Conservation (phyloP, 2,113 vertebrate genomes). For the Dolichallabes microphthalmus region DNA sequence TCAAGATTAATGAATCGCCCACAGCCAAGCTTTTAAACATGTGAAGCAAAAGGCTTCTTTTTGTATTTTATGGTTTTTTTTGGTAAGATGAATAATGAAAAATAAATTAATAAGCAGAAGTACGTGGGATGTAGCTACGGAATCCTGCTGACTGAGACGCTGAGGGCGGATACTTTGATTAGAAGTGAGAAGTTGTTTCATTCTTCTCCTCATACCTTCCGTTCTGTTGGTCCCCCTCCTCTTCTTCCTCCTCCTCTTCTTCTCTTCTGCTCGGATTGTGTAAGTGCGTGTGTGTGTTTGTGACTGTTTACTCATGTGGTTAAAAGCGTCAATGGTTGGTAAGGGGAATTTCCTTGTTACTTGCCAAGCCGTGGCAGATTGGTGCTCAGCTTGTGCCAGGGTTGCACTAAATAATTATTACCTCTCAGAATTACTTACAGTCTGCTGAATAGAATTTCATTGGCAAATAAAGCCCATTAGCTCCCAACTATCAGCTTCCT, state of each 20-base stretch:
- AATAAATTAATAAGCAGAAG: conserved; percentile 5
- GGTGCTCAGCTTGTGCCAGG: conserved; percentile 49
- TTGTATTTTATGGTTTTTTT: too few relatives aligned
- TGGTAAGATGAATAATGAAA: conserved; percentile 7
- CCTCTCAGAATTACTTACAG: conserved; percentile 49
- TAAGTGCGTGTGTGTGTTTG: conserved; percentile 19
- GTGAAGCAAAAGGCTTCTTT: conserved; percentile 41
- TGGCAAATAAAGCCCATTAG: conserved; percentile 49
- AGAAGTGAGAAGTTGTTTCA: conserved; percentile 54
- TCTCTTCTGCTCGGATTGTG: conserved; percentile 17
- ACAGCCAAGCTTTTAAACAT: conserved; percentile 68
- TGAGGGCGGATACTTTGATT: conserved; percentile 67
- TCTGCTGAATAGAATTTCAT: conserved; percentile 49
- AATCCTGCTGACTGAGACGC: conserved; percentile 39
- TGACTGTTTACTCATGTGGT: conserved; percentile 44
- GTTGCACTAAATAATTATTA: conserved; percentile 55
- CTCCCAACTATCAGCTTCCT: conserved; percentile 25
- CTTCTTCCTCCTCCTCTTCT: neutral
- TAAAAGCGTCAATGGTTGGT: conserved; percentile 40
- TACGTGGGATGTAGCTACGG: neutral
- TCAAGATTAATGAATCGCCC: conserved; percentile 73
- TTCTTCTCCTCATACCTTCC: conserved; percentile 13
- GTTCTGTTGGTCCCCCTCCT: neutral
- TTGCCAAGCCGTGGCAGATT: conserved; percentile 50
- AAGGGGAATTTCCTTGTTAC: conserved; percentile 41